A percentile compares a stretch with the other conserved stretches of the same genome.
Evolutionary conservation across 2,113 vertebrate genomes (phyloP).

Genomic region (Cariama cristata): DNA sequence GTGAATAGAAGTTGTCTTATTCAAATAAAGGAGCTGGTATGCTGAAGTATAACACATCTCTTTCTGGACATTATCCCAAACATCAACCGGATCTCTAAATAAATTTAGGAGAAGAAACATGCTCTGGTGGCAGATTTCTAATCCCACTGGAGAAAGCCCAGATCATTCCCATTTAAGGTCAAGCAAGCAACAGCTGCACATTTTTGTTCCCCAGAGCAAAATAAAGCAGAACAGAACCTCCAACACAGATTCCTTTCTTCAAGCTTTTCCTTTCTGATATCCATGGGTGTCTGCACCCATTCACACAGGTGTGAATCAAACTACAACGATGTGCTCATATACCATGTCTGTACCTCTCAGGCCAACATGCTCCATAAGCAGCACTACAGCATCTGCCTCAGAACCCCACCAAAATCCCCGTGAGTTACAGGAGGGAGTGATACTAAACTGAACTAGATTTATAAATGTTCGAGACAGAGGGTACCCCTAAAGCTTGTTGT

Average conservation of each 20-base stretch:
- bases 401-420: background rate
- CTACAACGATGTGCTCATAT: background rate
- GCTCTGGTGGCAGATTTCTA: constrained; percentile 59
- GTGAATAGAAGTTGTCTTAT: background rate
- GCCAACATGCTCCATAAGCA: background rate
- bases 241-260: background rate
- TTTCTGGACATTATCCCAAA: constrained; percentile 43
- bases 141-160: constrained; percentile 73
- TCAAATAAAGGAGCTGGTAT: background rate
- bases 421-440: rapidly evolving
- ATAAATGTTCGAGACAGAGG: background rate
- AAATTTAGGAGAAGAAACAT: constrained; percentile 57
- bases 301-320: background rate
- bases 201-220: constrained; percentile 60
- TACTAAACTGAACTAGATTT: background rate
- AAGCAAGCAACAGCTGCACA: constrained; percentile 65
- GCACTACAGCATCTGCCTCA: background rate
- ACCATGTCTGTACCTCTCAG: background rate
- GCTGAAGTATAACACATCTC: background rate
- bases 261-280: background rate
- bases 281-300: background rate
- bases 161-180: constrained; percentile 82
- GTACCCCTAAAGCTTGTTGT: background rate
- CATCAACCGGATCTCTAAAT: constrained; percentile 48
- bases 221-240: constrained; percentile 36